Base-by-base conservation (phyloP, 2,888 invertebrate genomes). In the Saturnia japonica region DNA sequence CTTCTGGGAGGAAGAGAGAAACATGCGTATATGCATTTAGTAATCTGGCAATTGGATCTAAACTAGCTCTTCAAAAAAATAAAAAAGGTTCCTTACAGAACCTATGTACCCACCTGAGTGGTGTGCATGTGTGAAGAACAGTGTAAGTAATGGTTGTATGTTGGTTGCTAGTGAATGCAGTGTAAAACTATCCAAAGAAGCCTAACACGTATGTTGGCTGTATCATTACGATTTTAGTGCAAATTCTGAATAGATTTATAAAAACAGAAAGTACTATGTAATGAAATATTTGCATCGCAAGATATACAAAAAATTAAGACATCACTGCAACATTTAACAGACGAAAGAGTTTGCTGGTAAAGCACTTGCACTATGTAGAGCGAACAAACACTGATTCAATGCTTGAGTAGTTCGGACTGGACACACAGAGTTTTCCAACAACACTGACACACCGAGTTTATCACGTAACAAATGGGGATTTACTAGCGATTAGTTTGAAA, bases 351-450 rank as follows among this genome's bases (percentile, higher is more conserved):
- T 72, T 73, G 73, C 73, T 75, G 70, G 72, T 74, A 75, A 77
- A 80, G 77, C 76, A 77, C 76, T 72, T 75, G 73, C 72, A 72
- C 75, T 73, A 81, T 80, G 80, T 85, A 75, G 82, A 85, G 76
- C 84, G 77, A 76, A 72, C 83, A 81, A 85, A 86, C 83, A 81
- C 80, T 80, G 79, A 85, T 82, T 85, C 85, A 83, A 80, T 81
- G 80, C 78, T 82, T 83, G 80, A 82, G 79, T 81, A 80, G 78
- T 73, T 80, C 74, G 74, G 70, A 69, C 74, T 74, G 76, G 77
- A 74, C 73, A 72, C 76, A 72, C 66, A 62, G 68, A 71, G 82
- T 84, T 74, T 87, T 85, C 82, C 85, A 82, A 75, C 80, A 73
- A 70, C 70, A 69, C 74, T 28, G 22, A 54, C 66, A 67, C 66